Evolutionary conservation across 2,113 vertebrate species (phyloP), one percentile per base, ranked within the genome.

Genomic region (Dicentrarchus labrax): DNA sequence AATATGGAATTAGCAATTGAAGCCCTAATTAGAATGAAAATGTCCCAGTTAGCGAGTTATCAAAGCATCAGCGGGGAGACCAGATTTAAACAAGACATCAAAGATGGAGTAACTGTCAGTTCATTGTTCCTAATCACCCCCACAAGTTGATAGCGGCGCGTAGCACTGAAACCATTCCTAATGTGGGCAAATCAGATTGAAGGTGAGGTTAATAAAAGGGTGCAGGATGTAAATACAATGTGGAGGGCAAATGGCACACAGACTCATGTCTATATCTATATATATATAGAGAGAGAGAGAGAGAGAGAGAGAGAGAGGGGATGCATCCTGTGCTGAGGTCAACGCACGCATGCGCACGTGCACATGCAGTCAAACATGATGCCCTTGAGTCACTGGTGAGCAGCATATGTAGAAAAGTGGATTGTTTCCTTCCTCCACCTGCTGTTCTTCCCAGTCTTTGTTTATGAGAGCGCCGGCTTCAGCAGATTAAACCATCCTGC

Each of bases 11-110:
- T 97, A 97, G 96, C 96, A 95, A 96, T 97, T 96, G 97, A 95
- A 97, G 96, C 96, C 95, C 97, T 98, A 98, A 98, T 98, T 98
- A 97, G 96, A 96, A 94, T 95, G 95, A 97, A 96, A 97, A 97
- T 96, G 96, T 96, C 97, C 97, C 97, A 97, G 97, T 97, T 98
- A 98, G 96, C 94, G 92, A 91, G 95, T 96, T 97, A 97, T 97
- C 97, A 97, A 96, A 96, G 97, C 95, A 92, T 94, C 95, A 96
- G 91, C 94, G 90, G 96, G 96, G 96, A 96, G 96, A 96, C 84
- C 96, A 95, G 94, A 95, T 96, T 97, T 96, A 96, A 93, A 88
- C 87, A 97, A 96, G 96, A 97, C 96, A 97, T 98, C 96, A 97
- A 96, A 96, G 95, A 95, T 94, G 95, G 95, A 96, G 93, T 94